Evolutionary conservation across 2,888 invertebrate species (phyloP), one percentile per base, ranked within the genome.

Genomic region (Allygus modestus): DNA sequence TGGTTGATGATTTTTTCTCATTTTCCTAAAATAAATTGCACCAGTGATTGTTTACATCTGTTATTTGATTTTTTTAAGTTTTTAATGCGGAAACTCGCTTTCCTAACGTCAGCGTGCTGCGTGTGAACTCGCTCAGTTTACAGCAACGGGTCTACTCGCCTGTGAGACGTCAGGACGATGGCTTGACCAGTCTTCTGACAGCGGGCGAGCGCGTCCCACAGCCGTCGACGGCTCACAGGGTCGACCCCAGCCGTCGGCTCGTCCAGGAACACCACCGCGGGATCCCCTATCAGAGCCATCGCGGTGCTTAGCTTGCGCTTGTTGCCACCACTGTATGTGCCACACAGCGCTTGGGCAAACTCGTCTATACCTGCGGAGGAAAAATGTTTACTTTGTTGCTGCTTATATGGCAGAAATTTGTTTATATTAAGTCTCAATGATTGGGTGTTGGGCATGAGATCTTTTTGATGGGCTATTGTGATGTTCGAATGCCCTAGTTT

Each of bases 111-210:
- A n/a, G n/a, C n/a, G n/a, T n/a, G n/a, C n/a, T n/a, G n/a, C n/a
- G n/a, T n/a, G n/a, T n/a, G n/a, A n/a, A n/a, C n/a, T n/a, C n/a
- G n/a, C n/a, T n/a, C n/a, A n/a, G n/a, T n/a, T n/a, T n/a, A n/a
- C 37, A 37, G 37, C 9, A 37, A 37, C 37, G 37, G 9, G 37
- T 37, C 5, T 37, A 9, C n/a, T n/a, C 37, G 46, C 92, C 89
- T 90, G 61, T 96, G 96, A 73, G 97, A 96, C 26, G 97, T 97
- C 85, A 97, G 92, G 85, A 97, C 92, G 84, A 97, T 93, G 84
- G 96, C 94, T 89, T 93, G 93, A 0, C 96, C 96, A 0, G 93
- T 91, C 85, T 94, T 94, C 81, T 95, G 92, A 54, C 95, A 93
- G 84, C 93, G 92, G 85, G 93, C 92, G 31, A 97, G 92, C 17